Conservation (phyloP, 2,797 vertebrate species). For the Sorex maritimensis region DNA sequence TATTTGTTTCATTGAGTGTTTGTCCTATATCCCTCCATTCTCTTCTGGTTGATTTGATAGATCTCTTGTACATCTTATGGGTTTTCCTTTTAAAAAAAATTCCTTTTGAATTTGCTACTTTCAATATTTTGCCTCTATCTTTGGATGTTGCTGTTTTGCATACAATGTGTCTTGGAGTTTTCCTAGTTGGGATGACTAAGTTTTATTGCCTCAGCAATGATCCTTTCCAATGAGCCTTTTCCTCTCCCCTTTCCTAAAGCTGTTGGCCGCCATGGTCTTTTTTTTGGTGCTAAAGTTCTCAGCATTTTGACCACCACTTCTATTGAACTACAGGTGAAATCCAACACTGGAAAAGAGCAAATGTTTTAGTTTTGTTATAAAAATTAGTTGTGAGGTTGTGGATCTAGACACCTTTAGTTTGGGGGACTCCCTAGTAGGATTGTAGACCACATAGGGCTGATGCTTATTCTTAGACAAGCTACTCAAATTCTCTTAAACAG, state of each 20-base stretch:
- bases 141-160: too few relatives aligned
- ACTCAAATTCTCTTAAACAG: not conserved
- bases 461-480: not conserved
- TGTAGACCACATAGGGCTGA: accelerated
- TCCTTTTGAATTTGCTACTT: too few relatives aligned
- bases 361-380: not conserved
- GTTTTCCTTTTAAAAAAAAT: too few relatives aligned
- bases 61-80: too few relatives aligned
- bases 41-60: too few relatives aligned
- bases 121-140: too few relatives aligned
- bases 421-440: not conserved
- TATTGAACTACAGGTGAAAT: not conserved
- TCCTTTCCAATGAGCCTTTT: not conserved
- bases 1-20: too few relatives aligned
- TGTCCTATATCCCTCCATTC: too few relatives aligned
- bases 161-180: too few relatives aligned
- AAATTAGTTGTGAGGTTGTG: slow-evolving; percentile 3
- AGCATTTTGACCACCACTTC: not conserved
- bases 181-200: not conserved
- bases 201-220: not conserved
- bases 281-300: not conserved
- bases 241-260: not conserved
- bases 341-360: not conserved
- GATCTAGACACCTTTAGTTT: not conserved
- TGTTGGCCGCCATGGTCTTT: not conserved